Evolutionary conservation across 2,888 invertebrate genomes (phyloP), one percentile per base, ranked within the genome.

Genomic region (Vanessa cardui): DNA sequence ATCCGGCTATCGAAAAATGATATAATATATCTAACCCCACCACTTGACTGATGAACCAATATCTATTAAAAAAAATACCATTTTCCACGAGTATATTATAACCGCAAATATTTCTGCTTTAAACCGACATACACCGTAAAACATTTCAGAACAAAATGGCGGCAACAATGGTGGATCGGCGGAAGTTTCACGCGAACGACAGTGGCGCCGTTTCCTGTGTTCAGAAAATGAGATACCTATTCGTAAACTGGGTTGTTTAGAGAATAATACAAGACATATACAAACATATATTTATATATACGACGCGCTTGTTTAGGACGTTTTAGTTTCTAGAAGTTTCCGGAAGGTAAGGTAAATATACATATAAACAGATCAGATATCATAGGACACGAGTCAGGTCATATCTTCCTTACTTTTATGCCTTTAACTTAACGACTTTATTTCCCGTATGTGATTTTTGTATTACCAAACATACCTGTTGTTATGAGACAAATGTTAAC

Each of bases 131-230:
- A 21, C n/a, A 58, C 39, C 31, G 56, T 45, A 52, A 49, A 44
- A 47, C 33, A 52, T 46, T 60, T 68, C 62, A 68, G 56, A 63
- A 61, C 58, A 62, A 60, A 67, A 62, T 59, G 56, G 56, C 59
- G 49, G 46, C 64, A 69, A 69, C 72, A 63, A 72, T 60, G 33
- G 69, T 39, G 60, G 59, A 62, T 39, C 44, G 62, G 26, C 66
- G 67, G 69, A 69, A 65, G 67, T 54, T 58, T 62, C 62, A 56
- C 45, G 54, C 47, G 52, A 64, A 59, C 66, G 66, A 67, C 69
- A 65, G 62, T 68, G 68, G 62, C 58, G 62, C 56, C 62, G 61
- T 60, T 68, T 68, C 72, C 65, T 62, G 64, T 58, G 60, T 50
- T 54, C 62, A 67, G 69, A 46, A 69, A 64, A 69, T 54, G 52